These are phyloP conservation scores for Halictus rubicundus DNA, from an alignment of 1,140 invertebrate genomes.

Conservation along the genomic window DNA sequence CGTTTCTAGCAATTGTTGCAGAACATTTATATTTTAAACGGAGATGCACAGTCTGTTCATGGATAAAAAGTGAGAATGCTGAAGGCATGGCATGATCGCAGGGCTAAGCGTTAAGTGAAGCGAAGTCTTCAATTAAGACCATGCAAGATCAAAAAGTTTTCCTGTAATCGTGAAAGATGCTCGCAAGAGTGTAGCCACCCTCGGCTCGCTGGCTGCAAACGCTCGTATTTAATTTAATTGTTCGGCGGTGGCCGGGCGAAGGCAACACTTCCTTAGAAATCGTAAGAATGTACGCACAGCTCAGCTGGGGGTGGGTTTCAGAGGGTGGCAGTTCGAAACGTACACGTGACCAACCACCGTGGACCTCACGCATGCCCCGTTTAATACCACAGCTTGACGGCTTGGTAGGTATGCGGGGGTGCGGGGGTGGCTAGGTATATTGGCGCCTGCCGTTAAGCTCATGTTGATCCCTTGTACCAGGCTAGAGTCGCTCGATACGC, in stretches of 20 bases:
- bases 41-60: too few relatives aligned
- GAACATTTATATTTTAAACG: too few relatives aligned
- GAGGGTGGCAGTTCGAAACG: slow-evolving; percentile 37
- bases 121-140: too few relatives aligned
- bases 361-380: slow-evolving; percentile 66
- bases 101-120: too few relatives aligned
- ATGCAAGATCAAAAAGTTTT: too few relatives aligned
- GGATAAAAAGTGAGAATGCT: too few relatives aligned
- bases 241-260: not conserved
- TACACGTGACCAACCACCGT: slow-evolving; percentile 65
- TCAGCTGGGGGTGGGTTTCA: not conserved
- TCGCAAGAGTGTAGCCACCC: too few relatives aligned
- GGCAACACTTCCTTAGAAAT: slow-evolving; percentile 54
- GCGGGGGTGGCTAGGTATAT: slow-evolving; percentile 67
- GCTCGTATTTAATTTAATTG: slow-evolving; percentile 32
- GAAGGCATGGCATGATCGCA: too few relatives aligned
- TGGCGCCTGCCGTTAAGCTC: slow-evolving; percentile 74
- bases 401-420: slow-evolving; percentile 55
- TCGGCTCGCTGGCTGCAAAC: too few relatives aligned
- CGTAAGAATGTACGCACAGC: slow-evolving; percentile 57
- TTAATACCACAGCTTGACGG: slow-evolving; percentile 72
- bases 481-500: slow-evolving; percentile 62
- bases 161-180: too few relatives aligned
- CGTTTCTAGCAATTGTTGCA: too few relatives aligned
- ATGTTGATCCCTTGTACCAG: slow-evolving; percentile 71